Percentiles rank a stretch among this genome's conserved stretches.
Conservation (phyloP, 1,140 invertebrate species). For the Pygmarrhopalites habei region DNA sequence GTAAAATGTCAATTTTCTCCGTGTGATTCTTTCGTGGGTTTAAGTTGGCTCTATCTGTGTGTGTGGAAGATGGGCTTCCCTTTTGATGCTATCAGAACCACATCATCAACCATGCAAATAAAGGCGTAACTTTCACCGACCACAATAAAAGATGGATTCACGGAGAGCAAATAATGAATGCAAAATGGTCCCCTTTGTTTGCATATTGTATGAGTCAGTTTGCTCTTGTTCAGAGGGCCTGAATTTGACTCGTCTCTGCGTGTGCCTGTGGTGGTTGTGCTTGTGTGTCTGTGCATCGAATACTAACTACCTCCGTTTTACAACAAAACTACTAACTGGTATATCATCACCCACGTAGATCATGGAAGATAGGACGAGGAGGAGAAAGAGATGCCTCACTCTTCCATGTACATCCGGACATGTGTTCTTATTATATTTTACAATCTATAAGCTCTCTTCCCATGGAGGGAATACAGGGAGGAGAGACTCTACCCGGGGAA, state of each 20-base stretch:
- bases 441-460: too few relatives aligned
- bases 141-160: slow-evolving; percentile 10
- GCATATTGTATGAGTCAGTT: slow-evolving; percentile 16
- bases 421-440: too few relatives aligned
- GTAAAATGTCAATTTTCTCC: background rate
- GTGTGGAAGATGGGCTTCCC: background rate
- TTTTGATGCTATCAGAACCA: background rate
- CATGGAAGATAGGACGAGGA: too few relatives aligned
- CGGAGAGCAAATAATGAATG: slow-evolving; percentile 11
- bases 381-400: too few relatives aligned
- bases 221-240: background rate
- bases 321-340: too few relatives aligned
- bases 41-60: background rate
- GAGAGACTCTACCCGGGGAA: too few relatives aligned
- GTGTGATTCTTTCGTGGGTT: background rate
- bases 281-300: background rate
- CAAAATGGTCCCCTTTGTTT: slow-evolving; percentile 16
- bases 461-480: too few relatives aligned
- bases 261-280: background rate
- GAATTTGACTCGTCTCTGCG: background rate
- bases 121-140: slow-evolving; percentile 1
- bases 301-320: background rate
- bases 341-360: too few relatives aligned
- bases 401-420: too few relatives aligned
- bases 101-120: slow-evolving; percentile 11